Percentiles rank a stretch among this genome's conserved stretches.
Conservation (phyloP, 2,888 invertebrate genomes). For the Cataglyphis livida region DNA sequence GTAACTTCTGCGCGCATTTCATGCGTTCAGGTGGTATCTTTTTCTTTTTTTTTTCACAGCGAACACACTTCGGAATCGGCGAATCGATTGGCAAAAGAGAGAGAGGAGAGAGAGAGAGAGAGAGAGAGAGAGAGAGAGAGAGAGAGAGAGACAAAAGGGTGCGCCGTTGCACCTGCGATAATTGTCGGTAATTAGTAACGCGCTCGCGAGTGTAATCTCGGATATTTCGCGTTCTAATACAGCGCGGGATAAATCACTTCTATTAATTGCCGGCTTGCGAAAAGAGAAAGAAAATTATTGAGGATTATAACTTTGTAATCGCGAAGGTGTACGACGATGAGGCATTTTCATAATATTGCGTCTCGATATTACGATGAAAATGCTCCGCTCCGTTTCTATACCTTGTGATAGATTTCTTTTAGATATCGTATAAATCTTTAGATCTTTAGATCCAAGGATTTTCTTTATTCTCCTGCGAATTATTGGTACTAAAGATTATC, state of each 20-base stretch:
- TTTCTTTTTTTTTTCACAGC: not conserved
- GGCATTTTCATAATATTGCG: not conserved
- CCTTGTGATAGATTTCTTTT: not conserved
- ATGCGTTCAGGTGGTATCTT: not conserved
- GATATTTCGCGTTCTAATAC: slow-evolving; percentile 35
- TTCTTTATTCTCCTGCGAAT: not conserved
- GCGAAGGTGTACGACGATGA: not conserved
- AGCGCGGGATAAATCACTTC: slow-evolving; percentile 38
- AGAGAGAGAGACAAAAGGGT: slow-evolving; percentile 17
- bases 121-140: not conserved
- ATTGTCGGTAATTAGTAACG: slow-evolving; percentile 52
- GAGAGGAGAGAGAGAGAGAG: slow-evolving; percentile 9
- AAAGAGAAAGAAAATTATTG: slow-evolving; percentile 29
- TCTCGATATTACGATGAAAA: slow-evolving; percentile 1
- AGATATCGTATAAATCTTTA: not conserved
- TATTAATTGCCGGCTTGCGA: slow-evolving; percentile 48
- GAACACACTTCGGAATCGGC: slow-evolving; percentile 8
- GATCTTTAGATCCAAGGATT: not conserved
- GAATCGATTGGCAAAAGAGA: slow-evolving; percentile 29
- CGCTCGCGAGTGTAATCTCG: slow-evolving; percentile 40
- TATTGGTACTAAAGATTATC: not conserved
- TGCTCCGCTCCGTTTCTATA: not conserved
- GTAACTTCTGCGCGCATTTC: slow-evolving; percentile 1
- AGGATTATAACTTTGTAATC: slow-evolving; percentile 25
- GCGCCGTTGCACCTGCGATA: slow-evolving; percentile 46